Evolutionary conservation across 2,113 vertebrate genomes (phyloP), one percentile per base, ranked within the genome.

Genomic region (Callospermophilus lateralis): DNA sequence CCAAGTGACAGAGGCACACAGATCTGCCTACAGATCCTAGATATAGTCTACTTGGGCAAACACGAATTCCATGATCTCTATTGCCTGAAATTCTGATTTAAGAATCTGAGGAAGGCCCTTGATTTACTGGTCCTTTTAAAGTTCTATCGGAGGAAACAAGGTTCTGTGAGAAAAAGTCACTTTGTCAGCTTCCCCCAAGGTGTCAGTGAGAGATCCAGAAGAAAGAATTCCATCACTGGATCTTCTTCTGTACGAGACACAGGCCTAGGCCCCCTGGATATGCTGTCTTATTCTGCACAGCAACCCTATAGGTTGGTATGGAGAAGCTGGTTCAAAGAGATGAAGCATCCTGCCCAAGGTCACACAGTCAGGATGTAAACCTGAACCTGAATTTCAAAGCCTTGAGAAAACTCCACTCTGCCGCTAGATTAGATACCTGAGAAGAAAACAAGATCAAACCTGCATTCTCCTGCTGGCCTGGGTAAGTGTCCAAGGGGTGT

Each of bases 401-500:
- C 83, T 92, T 93, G 81, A 53, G 65, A 48, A 1, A 28, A 93
- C 79, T 89, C 55, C 5, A 67, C 70, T 85, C 63, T 70, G 81
- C 51, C 2, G 3, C 63, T 39, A 34, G 70, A 84, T 22, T 17
- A 16, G 80, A 65, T 63, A 77, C 34, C 26, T 0, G 12, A 78
- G 70, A 77, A 70, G 90, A 94, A 92, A 90, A 94, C 58, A 15
- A 83, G 90, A 89, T 20, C 39, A 85, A 74, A 65, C 37, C 39
- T n/a, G 90, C 85, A 24, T 70, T 90, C 22, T 86, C 90, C 42
- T 7, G 1, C 74, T 63, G 65, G 45, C 67, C 87, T 74, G 80
- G 96, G 70, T 20, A 22, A 88, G 61, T 51, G 72, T 34, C 90
- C 39, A 12, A 65, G 13, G 39, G 51, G 7, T 65, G 30, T 96